A percentile compares a stretch with the other conserved stretches of the same genome.
Conservation (phyloP, 2,888 invertebrate genomes). For the Helobdella robusta region DNA sequence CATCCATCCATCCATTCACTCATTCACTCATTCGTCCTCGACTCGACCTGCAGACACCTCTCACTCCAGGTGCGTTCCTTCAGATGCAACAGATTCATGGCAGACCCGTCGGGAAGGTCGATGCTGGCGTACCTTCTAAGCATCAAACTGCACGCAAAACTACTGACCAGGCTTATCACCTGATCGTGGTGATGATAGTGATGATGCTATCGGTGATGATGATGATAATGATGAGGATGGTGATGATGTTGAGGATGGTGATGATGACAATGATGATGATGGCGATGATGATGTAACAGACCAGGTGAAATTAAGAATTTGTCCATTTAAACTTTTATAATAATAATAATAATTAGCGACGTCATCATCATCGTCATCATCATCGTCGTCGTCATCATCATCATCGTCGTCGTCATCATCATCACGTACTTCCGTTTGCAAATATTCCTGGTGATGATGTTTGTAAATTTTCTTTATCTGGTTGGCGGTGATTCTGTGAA, state of each 20-base stretch:
- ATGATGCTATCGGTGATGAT: slow-evolving; percentile 14
- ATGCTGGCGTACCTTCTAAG: slow-evolving; percentile 79
- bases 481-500: slow-evolving; percentile 81
- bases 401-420: slow-evolving; percentile 1
- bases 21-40: too few species aligned
- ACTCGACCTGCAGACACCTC: too few species aligned
- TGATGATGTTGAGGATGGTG: slow-evolving; percentile 32
- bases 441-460: too few species aligned
- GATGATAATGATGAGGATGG: slow-evolving; percentile 31
- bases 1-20: too few species aligned
- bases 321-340: too few species aligned
- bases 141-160: slow-evolving; percentile 79
- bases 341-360: not conserved
- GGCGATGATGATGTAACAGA: slow-evolving; percentile 32
- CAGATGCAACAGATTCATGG: slow-evolving; percentile 88
- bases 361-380: slow-evolving; percentile 3
- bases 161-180: slow-evolving; percentile 87
- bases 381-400: slow-evolving; percentile 3
- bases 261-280: slow-evolving; percentile 32
- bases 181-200: not conserved
- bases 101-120: slow-evolving; percentile 83
- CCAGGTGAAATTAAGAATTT: too few species aligned
- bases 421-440: too few species aligned
- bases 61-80: slow-evolving; percentile 68
- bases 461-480: slow-evolving; percentile 82